Percentiles rank a stretch among this genome's conserved stretches.
These are phyloP conservation scores for Catharus bicknelli DNA, from an alignment of 2,113 vertebrate species.

Conservation along the genomic window DNA sequence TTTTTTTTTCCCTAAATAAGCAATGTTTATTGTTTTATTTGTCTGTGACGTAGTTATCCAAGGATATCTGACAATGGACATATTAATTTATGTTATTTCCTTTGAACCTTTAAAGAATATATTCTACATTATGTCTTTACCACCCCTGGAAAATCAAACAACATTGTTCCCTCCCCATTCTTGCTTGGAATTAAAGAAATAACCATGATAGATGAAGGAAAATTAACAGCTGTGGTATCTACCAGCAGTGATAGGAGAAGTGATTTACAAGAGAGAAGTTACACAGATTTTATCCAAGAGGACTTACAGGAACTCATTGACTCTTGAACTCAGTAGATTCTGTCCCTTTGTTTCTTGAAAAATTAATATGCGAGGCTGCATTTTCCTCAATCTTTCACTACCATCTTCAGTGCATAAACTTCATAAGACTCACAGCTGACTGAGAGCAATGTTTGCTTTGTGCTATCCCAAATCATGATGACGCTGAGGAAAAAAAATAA, in stretches of 20 bases:
- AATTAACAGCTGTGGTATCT: neutral
- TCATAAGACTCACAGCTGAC: neutral
- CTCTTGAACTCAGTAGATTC: neutral
- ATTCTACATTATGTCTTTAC: neutral
- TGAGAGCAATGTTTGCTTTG: neutral
- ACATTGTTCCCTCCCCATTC: neutral
- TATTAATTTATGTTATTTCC: neutral
- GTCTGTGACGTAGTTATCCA: neutral
- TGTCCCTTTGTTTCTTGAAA: slow-evolving; percentile 14
- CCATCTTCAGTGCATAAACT: slow-evolving; percentile 15
- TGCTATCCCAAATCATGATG: neutral
- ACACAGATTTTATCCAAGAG: slow-evolving; percentile 16
- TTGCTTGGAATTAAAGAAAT: slow-evolving; percentile 17
- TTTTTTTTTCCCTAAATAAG: neutral
- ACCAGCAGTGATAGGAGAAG: neutral
- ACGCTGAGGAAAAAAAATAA: neutral
- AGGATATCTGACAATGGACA: neutral
- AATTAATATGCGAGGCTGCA: neutral
- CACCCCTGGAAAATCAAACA: slow-evolving; percentile 28
- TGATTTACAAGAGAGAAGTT: neutral
- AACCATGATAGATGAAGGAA: neutral
- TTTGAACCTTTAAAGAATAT: slow-evolving; percentile 16
- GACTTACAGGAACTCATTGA: neutral
- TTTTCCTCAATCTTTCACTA: neutral
- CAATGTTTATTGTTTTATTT: slow-evolving; percentile 8